phyloP scores from a whole-genome alignment of 2,888 invertebrate species.

The Panopea generosa region DNA sequence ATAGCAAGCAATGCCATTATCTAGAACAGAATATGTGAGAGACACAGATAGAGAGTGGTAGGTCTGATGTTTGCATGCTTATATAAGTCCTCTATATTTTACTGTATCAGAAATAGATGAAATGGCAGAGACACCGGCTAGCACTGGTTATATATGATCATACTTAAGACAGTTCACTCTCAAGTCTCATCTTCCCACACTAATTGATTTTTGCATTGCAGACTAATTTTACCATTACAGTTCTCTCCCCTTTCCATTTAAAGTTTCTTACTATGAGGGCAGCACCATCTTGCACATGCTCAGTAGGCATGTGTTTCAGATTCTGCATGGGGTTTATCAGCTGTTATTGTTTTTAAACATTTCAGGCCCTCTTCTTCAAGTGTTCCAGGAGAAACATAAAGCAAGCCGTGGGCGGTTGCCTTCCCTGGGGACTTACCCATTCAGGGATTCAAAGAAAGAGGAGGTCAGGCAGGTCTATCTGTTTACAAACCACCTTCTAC shows the following conservation, averaged over 20 bases:
- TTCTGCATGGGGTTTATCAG: conserved; percentile 5
- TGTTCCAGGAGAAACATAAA: conserved; percentile 88
- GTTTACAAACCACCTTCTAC: conserved; percentile 95
- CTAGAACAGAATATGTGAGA: too few relatives aligned
- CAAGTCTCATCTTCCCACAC: too few relatives aligned
- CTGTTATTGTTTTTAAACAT: conserved; percentile 14
- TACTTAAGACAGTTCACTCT: too few relatives aligned
- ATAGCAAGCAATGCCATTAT: too few relatives aligned
- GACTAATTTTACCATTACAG: conserved; percentile 1
- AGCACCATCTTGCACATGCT: conserved; percentile 25
- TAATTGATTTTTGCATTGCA: too few relatives aligned
- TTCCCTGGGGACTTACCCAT: conserved; percentile 81
- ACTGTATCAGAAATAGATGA: too few relatives aligned
- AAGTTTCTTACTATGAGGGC: conserved; percentile 8
- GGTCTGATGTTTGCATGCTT: too few relatives aligned
- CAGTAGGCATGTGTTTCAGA: conserved; percentile 9
- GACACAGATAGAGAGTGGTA: too few relatives aligned
- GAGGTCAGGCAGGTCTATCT: conserved; percentile 93
- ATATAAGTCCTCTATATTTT: too few relatives aligned
- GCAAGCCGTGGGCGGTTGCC: conserved; percentile 88
- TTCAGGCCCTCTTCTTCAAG: conserved; percentile 91
- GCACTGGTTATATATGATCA: too few relatives aligned
- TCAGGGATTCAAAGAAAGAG: conserved; percentile 88
- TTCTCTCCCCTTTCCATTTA: conserved; percentile 3
- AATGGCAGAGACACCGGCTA: too few relatives aligned